Evolutionary conservation across 2,113 vertebrate species (phyloP), one percentile per base, ranked within the genome.

Genomic region (Tapirus terrestris): DNA sequence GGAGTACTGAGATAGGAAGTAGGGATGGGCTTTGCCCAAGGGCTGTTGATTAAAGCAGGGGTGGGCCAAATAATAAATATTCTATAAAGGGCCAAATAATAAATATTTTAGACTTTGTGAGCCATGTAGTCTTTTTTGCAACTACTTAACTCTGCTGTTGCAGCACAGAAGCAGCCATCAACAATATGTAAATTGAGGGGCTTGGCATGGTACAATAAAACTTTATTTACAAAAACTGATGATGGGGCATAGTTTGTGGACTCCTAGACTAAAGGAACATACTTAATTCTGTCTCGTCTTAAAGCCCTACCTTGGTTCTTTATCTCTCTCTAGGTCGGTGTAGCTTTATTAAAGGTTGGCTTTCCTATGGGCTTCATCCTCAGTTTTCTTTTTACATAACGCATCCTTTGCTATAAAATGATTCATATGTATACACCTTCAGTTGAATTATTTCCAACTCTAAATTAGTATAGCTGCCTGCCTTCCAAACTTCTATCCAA

Each of bases 1-100:
- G 90, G 33, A 90, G 39, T 97, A 91, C 76, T 92, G 75, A 96
- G 63, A 39, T 95, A 76, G 36, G 18, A 88, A 72, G 48, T 58
- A 85, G 60, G 63, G n/a, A 72, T 96, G 84, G 72, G 16, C 67
- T 96, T 96, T 70, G 31, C 39, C 16, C 3, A 91, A 31, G 58
- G 25, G 33, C 8, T 90, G 4, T 60, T 76, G n/a, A 43, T 58
- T 90, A 83, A 63, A 91, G 39, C 17, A 82, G 33, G 14, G 20
- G 1, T 67, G n/a, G 25, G 61, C 67, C 68, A 68, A 68, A 27
- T 29, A 45, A 3, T 56, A 60, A 61, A 25, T 86, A 68, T 39
- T 61, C n/a, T 73, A 27, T 80, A 68, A 73, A 84, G 31, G 21
- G 20, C 39, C 48, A 80, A 12, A 43, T 36, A 65, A 56, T 67